phyloP scores from a whole-genome alignment of 2,113 vertebrate genomes.

The Lethenteron reissneri region DNA sequence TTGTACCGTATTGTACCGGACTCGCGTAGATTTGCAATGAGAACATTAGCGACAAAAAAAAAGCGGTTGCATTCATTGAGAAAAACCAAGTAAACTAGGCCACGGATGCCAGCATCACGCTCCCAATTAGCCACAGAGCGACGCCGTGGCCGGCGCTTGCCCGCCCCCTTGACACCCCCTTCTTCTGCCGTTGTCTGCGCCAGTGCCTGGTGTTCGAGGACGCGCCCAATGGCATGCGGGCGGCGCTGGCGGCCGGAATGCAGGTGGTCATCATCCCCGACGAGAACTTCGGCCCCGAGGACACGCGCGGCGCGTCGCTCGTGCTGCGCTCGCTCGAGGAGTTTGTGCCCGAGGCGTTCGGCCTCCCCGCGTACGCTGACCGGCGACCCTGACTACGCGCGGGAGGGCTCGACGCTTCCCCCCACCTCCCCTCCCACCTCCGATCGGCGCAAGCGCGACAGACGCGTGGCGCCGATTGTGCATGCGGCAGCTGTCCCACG shows the following conservation, averaged over 20 bases:
- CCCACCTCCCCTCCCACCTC: no score
- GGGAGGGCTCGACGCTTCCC: no score
- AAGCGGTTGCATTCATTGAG: neutral
- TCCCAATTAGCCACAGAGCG: neutral
- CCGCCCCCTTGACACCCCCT: neutral
- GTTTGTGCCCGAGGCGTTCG: constrained; percentile 50
- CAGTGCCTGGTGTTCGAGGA: constrained; percentile 88
- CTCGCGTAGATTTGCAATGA: neutral
- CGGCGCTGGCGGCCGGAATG: constrained; percentile 46
- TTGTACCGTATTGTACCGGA: no score
- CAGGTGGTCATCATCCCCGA: constrained; percentile 80
- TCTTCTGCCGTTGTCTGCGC: neutral
- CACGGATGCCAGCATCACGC: neutral
- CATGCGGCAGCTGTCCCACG: no score
- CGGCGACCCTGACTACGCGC: no score
- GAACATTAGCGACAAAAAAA: neutral
- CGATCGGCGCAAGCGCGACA: no score
- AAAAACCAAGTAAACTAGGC: neutral
- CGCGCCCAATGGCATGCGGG: constrained; percentile 50
- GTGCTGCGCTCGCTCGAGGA: constrained; percentile 43
- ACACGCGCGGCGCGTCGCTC: constrained; percentile 36
- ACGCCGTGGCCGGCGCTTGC: neutral
- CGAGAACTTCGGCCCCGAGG: constrained; percentile 26
- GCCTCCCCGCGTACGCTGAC: constrained; percentile 33
- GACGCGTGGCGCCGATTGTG: no score